Evolutionary conservation across 92 coral and sea anemone genomes (phyloP).

Genomic region (Bergia sp.): DNA sequence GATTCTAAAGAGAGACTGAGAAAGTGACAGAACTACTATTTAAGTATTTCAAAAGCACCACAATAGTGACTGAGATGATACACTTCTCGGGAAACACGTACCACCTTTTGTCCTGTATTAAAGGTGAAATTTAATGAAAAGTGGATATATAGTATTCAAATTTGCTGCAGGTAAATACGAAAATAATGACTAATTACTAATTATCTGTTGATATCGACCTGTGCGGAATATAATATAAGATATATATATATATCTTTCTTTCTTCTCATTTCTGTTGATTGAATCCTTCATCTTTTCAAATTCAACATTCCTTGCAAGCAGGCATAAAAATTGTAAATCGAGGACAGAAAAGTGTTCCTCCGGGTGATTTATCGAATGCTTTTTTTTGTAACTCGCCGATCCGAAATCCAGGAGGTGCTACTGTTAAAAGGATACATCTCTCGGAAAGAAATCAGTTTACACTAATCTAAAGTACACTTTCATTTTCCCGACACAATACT

Average conservation of each 20-base stretch:
- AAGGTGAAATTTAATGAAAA: background rate
- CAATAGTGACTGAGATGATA: background rate
- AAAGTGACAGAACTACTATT: background rate
- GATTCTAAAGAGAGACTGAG: background rate
- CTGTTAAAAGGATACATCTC: background rate
- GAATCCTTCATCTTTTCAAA: background rate
- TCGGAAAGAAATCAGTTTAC: background rate
- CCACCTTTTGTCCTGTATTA: background rate
- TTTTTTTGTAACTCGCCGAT: background rate
- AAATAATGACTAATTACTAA: slow-evolving; percentile 27
- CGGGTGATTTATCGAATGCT: background rate
- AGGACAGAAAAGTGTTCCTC: background rate
- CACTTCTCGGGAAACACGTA: background rate
- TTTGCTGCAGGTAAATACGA: background rate
- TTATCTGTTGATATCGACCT: slow-evolving; percentile 21
- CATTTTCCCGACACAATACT: background rate
- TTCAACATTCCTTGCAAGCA: background rate
- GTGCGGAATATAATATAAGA: background rate
- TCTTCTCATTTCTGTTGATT: background rate
- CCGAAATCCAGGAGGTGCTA: background rate
- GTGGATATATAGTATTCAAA: slow-evolving; percentile 13
- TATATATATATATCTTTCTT: background rate
- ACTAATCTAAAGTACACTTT: slow-evolving; percentile 5
- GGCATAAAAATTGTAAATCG: background rate
- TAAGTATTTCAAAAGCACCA: background rate